These are phyloP conservation scores for Zeus faber DNA, from an alignment of 2,113 vertebrate species.

Conservation along the genomic window DNA sequence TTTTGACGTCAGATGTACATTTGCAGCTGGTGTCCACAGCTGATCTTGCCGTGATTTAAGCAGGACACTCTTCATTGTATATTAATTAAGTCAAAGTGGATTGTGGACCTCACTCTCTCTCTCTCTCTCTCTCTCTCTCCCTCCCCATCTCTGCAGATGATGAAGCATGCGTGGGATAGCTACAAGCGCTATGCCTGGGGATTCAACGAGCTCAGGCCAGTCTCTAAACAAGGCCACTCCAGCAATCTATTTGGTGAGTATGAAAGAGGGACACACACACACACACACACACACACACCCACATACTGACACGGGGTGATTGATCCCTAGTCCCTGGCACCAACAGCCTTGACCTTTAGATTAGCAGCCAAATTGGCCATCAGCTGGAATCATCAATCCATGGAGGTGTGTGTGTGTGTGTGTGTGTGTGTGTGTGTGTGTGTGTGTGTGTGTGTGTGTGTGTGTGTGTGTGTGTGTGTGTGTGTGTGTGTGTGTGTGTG, in stretches of 20 bases:
- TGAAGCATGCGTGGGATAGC: constrained; percentile 96
- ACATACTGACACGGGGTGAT: constrained; percentile 32
- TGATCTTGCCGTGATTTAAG: no score
- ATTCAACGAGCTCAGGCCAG: constrained; percentile 92
- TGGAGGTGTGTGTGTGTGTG: constrained; percentile 6
- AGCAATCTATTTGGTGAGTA: constrained; percentile 99
- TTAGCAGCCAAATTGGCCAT: constrained; percentile 58
- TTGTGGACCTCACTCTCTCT: neutral
- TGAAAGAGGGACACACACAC: constrained; percentile 2
- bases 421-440: no score
- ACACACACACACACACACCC: constrained; percentile 17
- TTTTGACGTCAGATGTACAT: no score
- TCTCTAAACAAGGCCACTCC: constrained; percentile 96
- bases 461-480: no score
- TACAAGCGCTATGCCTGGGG: constrained; percentile 95
- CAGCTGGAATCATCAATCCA: constrained; percentile 45
- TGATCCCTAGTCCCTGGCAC: constrained; percentile 47
- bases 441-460: no score
- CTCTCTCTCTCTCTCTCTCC: neutral
- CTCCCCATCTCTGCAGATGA: constrained; percentile 81
- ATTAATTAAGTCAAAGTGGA: constrained; percentile 1
- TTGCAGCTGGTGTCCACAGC: no score
- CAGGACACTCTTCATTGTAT: no score
- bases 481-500: no score
- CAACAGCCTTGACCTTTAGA: constrained; percentile 58